phyloP scores from a whole-genome alignment of 2,113 vertebrate genomes.

The Nothoprocta pentlandii region DNA sequence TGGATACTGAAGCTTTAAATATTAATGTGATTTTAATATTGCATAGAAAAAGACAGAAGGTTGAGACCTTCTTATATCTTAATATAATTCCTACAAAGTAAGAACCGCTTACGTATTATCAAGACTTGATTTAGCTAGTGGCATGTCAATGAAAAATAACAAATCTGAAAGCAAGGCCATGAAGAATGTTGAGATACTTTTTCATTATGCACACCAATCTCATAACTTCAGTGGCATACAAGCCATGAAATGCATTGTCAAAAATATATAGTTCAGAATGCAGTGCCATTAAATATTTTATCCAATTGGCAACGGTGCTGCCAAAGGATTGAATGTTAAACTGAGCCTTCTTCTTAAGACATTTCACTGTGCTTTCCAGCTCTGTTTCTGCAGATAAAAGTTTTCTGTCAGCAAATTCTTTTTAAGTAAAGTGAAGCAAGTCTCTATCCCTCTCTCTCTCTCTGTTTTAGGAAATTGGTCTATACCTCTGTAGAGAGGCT shows the following conservation, averaged over 20 bases:
- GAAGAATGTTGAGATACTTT: constrained; percentile 42
- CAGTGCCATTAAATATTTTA: constrained; percentile 54
- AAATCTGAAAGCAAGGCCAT: neutral
- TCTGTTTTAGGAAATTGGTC: neutral
- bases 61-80: constrained; percentile 56
- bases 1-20: constrained; percentile 56
- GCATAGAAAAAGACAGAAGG: constrained; percentile 56
- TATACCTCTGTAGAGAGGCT: neutral
- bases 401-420: constrained; percentile 41
- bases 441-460: neutral
- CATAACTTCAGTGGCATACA: constrained; percentile 47
- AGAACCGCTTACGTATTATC: constrained; percentile 40
- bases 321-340: constrained; percentile 17
- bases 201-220: constrained; percentile 62
- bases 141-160: constrained; percentile 47
- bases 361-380: neutral
- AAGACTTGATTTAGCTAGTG: constrained; percentile 56
- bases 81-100: constrained; percentile 57
- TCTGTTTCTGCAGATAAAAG: constrained; percentile 6
- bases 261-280: constrained; percentile 44
- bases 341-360: neutral
- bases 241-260: constrained; percentile 62
- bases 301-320: neutral
- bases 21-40: constrained; percentile 72
- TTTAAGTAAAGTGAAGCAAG: neutral